Percentiles rank a stretch among this genome's conserved stretches.
These are phyloP conservation scores for Tethya wilhelma DNA, from an alignment of 37 sponge, comb jelly and placozoan genomes.

Conservation along the genomic window DNA sequence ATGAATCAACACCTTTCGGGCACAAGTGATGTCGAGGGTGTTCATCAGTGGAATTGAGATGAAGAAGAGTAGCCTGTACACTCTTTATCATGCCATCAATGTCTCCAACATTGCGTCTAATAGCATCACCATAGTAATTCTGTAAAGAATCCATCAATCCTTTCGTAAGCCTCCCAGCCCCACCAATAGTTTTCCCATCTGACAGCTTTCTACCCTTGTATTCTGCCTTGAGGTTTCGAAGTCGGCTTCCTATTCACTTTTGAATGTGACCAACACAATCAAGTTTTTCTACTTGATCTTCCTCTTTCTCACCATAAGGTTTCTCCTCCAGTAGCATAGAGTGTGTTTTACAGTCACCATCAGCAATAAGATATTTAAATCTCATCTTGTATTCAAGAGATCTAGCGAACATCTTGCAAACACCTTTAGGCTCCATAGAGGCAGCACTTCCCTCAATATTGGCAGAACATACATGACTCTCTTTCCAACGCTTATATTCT, in stretches of 20 bases:
- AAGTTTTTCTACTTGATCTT: slow-evolving; percentile 3
- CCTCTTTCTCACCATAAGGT: slow-evolving; percentile 21
- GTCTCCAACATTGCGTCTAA: slow-evolving; percentile 18
- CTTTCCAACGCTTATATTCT: slow-evolving; percentile 15
- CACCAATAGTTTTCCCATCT: slow-evolving; percentile 43
- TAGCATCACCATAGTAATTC: slow-evolving; percentile 51
- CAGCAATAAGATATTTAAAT: slow-evolving; percentile 5
- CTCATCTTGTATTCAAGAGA: slow-evolving; percentile 6
- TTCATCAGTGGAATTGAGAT: slow-evolving; percentile 29
- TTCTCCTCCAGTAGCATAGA: not conserved
- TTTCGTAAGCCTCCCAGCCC: slow-evolving; percentile 32
- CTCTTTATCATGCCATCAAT: slow-evolving; percentile 28
- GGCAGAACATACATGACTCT: not conserved
- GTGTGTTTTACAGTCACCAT: slow-evolving; percentile 34
- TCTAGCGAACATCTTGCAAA: not conserved
- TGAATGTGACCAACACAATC: slow-evolving; percentile 53
- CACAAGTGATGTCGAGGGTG: slow-evolving; percentile 29
- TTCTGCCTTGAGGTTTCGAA: slow-evolving; percentile 14
- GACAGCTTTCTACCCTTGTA: slow-evolving; percentile 21
- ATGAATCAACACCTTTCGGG: slow-evolving; percentile 20
- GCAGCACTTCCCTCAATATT: slow-evolving; percentile 22
- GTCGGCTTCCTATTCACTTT: slow-evolving; percentile 31
- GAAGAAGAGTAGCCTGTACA: slow-evolving; percentile 23
- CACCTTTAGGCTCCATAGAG: slow-evolving; percentile 31
- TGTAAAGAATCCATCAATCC: slow-evolving; percentile 12